phyloP scores from a whole-genome alignment of 2,888 invertebrate genomes.

The Lathronympha strigana region DNA sequence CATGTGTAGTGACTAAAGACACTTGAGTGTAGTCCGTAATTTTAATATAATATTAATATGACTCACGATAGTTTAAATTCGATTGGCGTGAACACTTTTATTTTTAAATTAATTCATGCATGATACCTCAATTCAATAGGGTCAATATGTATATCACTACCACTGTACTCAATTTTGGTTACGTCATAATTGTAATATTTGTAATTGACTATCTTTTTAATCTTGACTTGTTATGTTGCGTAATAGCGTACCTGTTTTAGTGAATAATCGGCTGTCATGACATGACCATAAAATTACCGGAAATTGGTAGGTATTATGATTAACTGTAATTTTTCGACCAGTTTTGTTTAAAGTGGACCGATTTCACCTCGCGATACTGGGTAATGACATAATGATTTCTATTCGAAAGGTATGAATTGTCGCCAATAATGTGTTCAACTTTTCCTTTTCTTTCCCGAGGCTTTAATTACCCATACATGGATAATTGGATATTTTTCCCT shows the following conservation, averaged over 20 bases:
- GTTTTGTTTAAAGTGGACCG: constrained; percentile 36
- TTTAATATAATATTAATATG: too few species aligned
- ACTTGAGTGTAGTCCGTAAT: too few species aligned
- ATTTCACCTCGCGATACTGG: constrained; percentile 30
- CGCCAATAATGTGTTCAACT: constrained; percentile 17
- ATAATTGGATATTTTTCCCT: neutral
- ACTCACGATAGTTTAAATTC: too few species aligned
- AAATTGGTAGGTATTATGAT: neutral
- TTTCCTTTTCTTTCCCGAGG: constrained; percentile 13
- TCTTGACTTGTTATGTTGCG: neutral
- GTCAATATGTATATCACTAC: too few species aligned
- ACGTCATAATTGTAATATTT: neutral
- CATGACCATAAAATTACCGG: neutral
- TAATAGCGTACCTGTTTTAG: neutral
- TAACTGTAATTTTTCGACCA: constrained; percentile 34
- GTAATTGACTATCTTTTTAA: neutral
- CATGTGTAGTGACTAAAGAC: too few species aligned
- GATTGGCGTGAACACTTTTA: too few species aligned
- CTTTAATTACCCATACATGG: neutral
- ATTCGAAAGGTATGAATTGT: constrained; percentile 41
- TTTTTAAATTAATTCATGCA: too few species aligned
- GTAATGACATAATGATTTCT: constrained; percentile 41
- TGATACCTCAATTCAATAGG: too few species aligned
- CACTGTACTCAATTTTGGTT: neutral
- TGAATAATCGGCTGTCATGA: neutral